Percentiles rank a stretch among this genome's conserved stretches.
phyloP scores from a whole-genome alignment of 2,888 invertebrate species.

The Flabesymbios commensalis region DNA sequence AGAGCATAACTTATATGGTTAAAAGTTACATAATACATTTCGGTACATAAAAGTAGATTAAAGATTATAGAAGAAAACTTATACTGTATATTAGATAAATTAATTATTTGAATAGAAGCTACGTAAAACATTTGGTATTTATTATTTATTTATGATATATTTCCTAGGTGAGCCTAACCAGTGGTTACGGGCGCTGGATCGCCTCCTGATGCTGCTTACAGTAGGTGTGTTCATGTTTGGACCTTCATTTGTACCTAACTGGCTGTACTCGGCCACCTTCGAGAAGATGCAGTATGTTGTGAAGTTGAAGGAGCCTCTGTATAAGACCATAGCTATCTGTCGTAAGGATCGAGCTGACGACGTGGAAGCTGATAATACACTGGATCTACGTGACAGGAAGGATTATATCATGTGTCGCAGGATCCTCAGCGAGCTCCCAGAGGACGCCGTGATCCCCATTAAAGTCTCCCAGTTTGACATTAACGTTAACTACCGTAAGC shows the following conservation, averaged over 20 bases:
- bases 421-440: conserved; percentile 21
- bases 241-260: conserved; percentile 48
- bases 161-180: conserved; percentile 23
- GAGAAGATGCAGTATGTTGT: conserved; percentile 42
- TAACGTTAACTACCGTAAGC: conserved; percentile 29
- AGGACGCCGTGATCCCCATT: conserved; percentile 23
- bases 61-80: no score
- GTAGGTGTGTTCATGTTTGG: conserved; percentile 48
- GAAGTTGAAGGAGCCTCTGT: conserved; percentile 31
- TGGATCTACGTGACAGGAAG: conserved; percentile 20
- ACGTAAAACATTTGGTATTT: no score
- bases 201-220: conserved; percentile 47
- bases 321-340: conserved; percentile 22
- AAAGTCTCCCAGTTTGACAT: conserved; percentile 28
- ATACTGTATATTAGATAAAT: no score
- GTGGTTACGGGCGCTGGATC: conserved; percentile 53
- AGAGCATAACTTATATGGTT: no score
- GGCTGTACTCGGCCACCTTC: conserved; percentile 28
- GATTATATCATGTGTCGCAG: conserved; percentile 19
- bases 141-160: no score
- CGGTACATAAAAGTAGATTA: no score
- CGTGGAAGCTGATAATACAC: conserved; percentile 9
- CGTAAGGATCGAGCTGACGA: conserved; percentile 9
- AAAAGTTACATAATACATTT: no score
- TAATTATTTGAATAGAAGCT: no score